Conservation (phyloP, 37 sponge, comb jelly and placozoan genomes). For the Cladorhizidae sp. region DNA sequence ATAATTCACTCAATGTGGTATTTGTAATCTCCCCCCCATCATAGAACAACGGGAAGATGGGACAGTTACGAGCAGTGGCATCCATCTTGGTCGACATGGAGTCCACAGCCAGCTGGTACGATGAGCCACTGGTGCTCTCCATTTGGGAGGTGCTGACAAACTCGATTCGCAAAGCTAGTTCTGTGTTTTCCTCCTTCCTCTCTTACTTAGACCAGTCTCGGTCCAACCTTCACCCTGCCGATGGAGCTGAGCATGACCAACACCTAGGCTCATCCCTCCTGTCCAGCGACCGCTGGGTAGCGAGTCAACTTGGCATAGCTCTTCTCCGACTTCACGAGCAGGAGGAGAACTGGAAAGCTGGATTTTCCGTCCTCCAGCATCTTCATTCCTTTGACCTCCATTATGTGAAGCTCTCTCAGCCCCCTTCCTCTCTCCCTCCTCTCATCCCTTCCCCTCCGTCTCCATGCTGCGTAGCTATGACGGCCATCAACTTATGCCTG, state of each 20-base stretch:
- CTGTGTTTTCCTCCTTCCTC: constrained; percentile 25
- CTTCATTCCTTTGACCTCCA: constrained; percentile 22
- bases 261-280: neutral
- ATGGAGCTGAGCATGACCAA: neutral
- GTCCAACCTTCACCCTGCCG: neutral
- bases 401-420: constrained; percentile 18
- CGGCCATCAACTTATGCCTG: constrained; percentile 31
- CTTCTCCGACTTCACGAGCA: constrained; percentile 1
- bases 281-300: constrained; percentile 31
- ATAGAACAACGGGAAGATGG: constrained; percentile 27
- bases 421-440: constrained; percentile 35
- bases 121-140: neutral
- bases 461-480: constrained; percentile 12
- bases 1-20: too few species aligned
- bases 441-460: constrained; percentile 18
- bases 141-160: constrained; percentile 28
- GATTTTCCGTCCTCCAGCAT: constrained; percentile 46
- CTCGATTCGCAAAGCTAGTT: constrained; percentile 9
- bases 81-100: constrained; percentile 8
- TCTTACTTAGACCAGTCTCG: neutral
- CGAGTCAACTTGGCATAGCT: constrained; percentile 30
- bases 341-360: constrained; percentile 33
- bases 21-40: too few species aligned
- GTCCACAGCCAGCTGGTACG: neutral
- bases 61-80: constrained; percentile 42